These are phyloP conservation scores for Alviniconcha marisindica DNA, from an alignment of 1,140 invertebrate species.

Conservation along the genomic window DNA sequence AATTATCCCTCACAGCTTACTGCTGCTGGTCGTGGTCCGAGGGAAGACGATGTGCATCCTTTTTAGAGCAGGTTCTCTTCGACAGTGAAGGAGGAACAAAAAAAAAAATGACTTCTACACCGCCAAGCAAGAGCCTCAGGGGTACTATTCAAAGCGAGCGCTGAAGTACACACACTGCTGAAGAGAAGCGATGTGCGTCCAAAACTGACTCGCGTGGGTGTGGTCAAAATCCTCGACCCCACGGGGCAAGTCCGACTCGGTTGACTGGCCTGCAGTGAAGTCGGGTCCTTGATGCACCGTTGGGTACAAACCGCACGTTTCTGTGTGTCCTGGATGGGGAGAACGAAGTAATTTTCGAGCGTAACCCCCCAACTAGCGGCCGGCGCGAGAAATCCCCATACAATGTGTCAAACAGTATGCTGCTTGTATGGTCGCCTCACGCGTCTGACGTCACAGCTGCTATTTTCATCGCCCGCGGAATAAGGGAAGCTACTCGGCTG, in stretches of 20 bases:
- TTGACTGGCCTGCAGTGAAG: background rate
- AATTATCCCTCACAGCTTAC: too few relatives aligned
- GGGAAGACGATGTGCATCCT: too few relatives aligned
- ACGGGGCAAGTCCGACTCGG: background rate
- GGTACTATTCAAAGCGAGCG: too few relatives aligned
- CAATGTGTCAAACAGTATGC: conserved; percentile 12
- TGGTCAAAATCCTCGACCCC: conserved; percentile 42
- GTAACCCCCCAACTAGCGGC: background rate
- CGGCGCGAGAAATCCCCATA: conserved; percentile 27
- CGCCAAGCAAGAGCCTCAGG: too few relatives aligned
- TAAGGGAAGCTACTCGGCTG: background rate
- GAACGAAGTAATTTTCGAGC: background rate
- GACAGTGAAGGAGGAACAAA: too few relatives aligned
- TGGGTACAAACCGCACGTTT: conserved; percentile 30
- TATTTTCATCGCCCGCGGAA: conserved; percentile 4
- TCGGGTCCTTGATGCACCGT: conserved; percentile 10
- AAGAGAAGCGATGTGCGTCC: conserved; percentile 14
- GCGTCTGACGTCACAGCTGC: conserved; percentile 25
- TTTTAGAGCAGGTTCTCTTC: too few relatives aligned
- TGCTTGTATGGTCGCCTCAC: conserved; percentile 9
- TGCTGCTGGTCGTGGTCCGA: too few relatives aligned
- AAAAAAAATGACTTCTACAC: too few relatives aligned
- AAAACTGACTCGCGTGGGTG: conserved; percentile 24
- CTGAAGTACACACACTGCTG: background rate
- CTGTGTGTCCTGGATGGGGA: background rate